phyloP scores from a whole-genome alignment of 2,888 invertebrate genomes.

The Pyrocoelia pectoralis region DNA sequence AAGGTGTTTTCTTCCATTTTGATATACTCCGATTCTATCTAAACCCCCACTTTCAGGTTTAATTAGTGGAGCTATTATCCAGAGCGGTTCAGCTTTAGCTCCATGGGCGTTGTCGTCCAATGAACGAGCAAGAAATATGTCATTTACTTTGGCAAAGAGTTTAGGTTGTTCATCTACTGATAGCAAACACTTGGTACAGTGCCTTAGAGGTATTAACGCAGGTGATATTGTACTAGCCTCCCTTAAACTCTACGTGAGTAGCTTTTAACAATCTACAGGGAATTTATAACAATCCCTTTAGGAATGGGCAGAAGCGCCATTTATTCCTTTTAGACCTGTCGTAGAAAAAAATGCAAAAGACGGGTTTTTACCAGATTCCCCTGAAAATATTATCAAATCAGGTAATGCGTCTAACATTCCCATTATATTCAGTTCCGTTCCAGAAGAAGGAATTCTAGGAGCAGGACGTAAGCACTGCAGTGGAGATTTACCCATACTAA shows the following conservation, averaged over 20 bases:
- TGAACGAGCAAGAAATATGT: background rate
- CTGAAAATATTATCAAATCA: slow-evolving; percentile 62
- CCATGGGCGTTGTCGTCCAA: slow-evolving; percentile 7
- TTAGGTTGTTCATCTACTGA: background rate
- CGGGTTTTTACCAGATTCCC: slow-evolving; percentile 73
- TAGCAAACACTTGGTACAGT: background rate
- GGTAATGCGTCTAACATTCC: slow-evolving; percentile 67
- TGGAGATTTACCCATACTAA: background rate
- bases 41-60: slow-evolving; percentile 15
- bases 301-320: slow-evolving; percentile 80
- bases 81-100: slow-evolving; percentile 16
- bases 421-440: slow-evolving; percentile 77
- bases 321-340: slow-evolving; percentile 82
- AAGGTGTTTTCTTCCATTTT: no score
- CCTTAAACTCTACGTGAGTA: background rate
- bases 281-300: slow-evolving; percentile 55
- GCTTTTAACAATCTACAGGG: no score
- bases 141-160: background rate
- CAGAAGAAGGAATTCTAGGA: slow-evolving; percentile 76
- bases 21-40: no score
- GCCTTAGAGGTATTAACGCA: background rate
- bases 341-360: slow-evolving; percentile 72
- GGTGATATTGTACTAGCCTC: background rate
- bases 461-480: slow-evolving; percentile 62
- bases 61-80: slow-evolving; percentile 21